A percentile compares a stretch with the other conserved stretches of the same genome.
Conservation (phyloP, 2,888 invertebrate species). For the Yponomeuta plumbellus region DNA sequence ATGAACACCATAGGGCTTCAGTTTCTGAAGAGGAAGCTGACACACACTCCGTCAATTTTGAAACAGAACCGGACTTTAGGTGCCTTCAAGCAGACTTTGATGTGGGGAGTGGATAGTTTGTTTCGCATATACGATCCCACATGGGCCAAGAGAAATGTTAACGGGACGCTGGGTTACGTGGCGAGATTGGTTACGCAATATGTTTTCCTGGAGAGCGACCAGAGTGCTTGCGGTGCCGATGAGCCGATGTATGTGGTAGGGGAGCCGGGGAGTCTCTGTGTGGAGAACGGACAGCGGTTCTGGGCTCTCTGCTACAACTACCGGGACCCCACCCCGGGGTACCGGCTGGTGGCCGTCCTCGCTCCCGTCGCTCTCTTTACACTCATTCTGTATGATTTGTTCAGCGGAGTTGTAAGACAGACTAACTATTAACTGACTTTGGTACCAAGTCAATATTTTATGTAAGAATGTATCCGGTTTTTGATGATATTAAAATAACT, state of each 20-base stretch:
- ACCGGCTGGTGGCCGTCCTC: conserved; percentile 55
- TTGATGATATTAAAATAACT: too few species aligned
- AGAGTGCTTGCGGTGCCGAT: conserved; percentile 47
- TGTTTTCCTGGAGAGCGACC: conserved; percentile 42
- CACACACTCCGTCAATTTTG: not conserved
- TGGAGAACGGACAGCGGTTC: conserved; percentile 48
- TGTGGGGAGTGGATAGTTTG: conserved; percentile 43
- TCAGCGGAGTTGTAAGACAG: conserved; percentile 62
- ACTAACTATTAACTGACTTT: conserved; percentile 36
- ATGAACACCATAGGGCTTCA: not conserved
- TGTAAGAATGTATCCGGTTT: too few species aligned
- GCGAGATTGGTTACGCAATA: conserved; percentile 54
- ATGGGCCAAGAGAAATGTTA: conserved; percentile 37
- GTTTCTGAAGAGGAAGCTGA: not conserved
- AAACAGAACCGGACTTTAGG: not conserved
- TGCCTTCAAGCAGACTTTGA: not conserved
- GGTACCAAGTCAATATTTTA: too few species aligned
- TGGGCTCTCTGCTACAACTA: conserved; percentile 53
- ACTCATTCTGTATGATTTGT: conserved; percentile 61
- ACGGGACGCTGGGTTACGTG: conserved; percentile 45
- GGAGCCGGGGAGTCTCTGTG: conserved; percentile 46
- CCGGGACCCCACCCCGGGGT: conserved; percentile 55
- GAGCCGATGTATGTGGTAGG: conserved; percentile 50
- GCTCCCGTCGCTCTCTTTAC: conserved; percentile 58
- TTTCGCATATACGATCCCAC: conserved; percentile 39